Conservation (phyloP, 2,113 vertebrate species). For the Megaptera novaeangliae region DNA sequence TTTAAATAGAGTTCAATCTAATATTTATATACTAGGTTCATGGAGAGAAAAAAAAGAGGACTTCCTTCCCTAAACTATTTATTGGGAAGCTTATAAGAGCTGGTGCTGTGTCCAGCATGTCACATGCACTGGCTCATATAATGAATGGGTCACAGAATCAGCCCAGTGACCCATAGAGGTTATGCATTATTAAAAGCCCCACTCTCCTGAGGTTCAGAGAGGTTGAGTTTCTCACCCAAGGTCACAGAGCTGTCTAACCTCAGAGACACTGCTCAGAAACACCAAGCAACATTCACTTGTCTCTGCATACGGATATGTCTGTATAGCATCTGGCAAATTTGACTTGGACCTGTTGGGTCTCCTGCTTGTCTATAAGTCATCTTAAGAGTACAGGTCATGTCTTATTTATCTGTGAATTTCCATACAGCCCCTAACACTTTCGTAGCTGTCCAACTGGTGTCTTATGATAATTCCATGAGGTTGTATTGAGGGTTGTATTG, state of each 20-base stretch:
- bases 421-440: rapidly evolving
- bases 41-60: background rate
- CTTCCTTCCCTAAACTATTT: background rate
- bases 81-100: background rate
- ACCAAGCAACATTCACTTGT: no score
- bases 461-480: background rate
- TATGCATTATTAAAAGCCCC: background rate
- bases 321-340: background rate
- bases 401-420: background rate
- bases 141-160: background rate
- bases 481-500: background rate
- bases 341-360: background rate
- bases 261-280: background rate
- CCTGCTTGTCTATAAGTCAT: background rate
- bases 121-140: background rate
- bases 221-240: background rate
- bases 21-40: background rate
- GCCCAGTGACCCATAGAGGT: background rate
- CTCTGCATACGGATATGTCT: background rate
- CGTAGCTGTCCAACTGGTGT: no score
- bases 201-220: background rate
- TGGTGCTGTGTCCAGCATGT: rapidly evolving
- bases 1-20: background rate
- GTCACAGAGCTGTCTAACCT: background rate
- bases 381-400: no score